A percentile compares a stretch with the other conserved stretches of the same genome.
Conservation (phyloP, 2,888 invertebrate genomes). For the Plusia festucae region DNA sequence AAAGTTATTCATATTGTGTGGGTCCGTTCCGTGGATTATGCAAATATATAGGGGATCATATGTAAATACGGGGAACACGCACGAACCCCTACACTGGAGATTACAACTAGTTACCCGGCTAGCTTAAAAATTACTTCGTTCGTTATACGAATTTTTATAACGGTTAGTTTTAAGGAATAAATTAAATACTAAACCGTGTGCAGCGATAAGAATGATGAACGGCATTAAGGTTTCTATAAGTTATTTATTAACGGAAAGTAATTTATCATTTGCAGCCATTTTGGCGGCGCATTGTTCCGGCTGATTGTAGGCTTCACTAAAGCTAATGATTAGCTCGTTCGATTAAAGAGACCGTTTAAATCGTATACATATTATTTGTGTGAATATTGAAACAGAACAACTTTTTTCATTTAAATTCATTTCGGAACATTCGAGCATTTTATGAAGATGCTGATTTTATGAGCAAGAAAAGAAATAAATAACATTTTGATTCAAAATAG, state of each 20-base stretch:
- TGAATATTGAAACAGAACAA: too few relatives aligned
- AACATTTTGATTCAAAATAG: too few relatives aligned
- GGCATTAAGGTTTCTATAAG: background rate
- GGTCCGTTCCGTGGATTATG: conserved; percentile 41
- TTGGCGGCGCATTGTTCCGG: background rate
- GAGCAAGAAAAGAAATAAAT: too few relatives aligned
- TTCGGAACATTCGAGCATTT: too few relatives aligned
- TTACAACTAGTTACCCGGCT: conserved; percentile 5
- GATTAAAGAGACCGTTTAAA: too few relatives aligned
- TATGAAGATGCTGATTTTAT: too few relatives aligned
- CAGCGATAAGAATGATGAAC: background rate
- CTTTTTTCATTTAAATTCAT: too few relatives aligned
- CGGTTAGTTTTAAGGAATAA: background rate
- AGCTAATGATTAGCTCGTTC: background rate
- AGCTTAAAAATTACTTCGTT: conserved; percentile 15
- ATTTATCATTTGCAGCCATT: conserved; percentile 1
- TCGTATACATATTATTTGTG: too few relatives aligned
- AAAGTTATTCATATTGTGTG: conserved; percentile 55
- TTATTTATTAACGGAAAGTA: background rate
- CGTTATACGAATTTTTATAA: background rate
- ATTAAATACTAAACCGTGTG: background rate
- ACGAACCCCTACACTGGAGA: background rate
- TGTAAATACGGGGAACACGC: conserved; percentile 41
- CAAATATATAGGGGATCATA: conserved; percentile 44
- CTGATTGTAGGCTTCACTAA: background rate